phyloP scores from a whole-genome alignment of 2,797 vertebrate species.

The Spondyliosoma cantharus region DNA sequence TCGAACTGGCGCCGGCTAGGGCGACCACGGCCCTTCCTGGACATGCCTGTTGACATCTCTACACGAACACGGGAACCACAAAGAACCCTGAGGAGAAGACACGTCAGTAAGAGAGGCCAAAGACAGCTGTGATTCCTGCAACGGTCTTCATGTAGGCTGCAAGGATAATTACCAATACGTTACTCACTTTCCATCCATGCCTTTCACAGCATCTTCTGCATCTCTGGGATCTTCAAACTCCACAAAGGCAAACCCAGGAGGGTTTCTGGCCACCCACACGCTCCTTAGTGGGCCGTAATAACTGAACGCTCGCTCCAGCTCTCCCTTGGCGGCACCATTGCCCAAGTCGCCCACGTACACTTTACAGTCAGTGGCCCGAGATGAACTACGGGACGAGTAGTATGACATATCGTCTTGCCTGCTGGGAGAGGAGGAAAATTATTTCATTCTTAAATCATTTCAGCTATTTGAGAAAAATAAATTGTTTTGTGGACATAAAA shows the following conservation, averaged over 20 bases:
- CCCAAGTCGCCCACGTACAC: conserved; percentile 85
- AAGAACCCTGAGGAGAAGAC: conserved; percentile 75
- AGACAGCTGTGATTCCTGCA: not conserved
- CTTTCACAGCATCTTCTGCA: conserved; percentile 85
- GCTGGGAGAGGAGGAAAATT: not conserved
- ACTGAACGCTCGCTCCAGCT: conserved; percentile 84
- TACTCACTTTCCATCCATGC: conserved; percentile 86
- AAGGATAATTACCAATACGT: not conserved
- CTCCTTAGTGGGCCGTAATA: conserved; percentile 85
- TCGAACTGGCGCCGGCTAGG: conserved; percentile 87
- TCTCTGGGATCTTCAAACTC: conserved; percentile 86
- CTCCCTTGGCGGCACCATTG: conserved; percentile 84
- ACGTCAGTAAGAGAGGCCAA: not conserved
- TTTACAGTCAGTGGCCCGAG: conserved; percentile 83
- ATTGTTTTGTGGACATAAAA: too few relatives aligned
- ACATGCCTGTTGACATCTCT: conserved; percentile 87
- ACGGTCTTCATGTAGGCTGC: too few relatives aligned
- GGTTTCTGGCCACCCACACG: conserved; percentile 86
- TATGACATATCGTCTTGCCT: conserved; percentile 77
- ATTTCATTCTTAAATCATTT: not conserved
- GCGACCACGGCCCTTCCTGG: conserved; percentile 86
- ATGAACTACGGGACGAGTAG: conserved; percentile 82
- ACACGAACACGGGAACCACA: conserved; percentile 88
- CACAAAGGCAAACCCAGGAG: conserved; percentile 85
- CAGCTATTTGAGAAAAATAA: not conserved